phyloP scores from a whole-genome alignment of 2,888 invertebrate genomes.

The Habroteleia sp. region DNA sequence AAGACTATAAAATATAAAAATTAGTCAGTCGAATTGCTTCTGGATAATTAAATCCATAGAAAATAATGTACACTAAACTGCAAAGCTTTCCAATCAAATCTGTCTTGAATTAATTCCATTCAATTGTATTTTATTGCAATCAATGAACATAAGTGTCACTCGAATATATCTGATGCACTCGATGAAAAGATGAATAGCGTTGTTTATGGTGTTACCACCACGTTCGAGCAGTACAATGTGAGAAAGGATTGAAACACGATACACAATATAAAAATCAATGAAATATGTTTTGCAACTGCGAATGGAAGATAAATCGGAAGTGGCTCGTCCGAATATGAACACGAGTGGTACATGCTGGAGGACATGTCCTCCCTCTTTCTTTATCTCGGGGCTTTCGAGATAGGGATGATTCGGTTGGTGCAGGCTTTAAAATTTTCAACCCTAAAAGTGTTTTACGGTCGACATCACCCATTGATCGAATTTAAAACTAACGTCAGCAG shows the following conservation, averaged over 20 bases:
- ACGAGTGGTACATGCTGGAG: conserved; percentile 43
- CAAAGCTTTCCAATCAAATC: conserved; percentile 54
- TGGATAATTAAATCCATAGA: conserved; percentile 31
- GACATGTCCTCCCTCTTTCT: conserved; percentile 46
- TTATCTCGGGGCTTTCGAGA: conserved; percentile 44
- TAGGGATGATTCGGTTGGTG: conserved; percentile 66
- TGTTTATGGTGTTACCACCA: conserved; percentile 53
- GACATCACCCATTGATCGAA: conserved; percentile 80
- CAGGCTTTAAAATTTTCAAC: conserved; percentile 79
- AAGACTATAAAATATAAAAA: conserved; percentile 45
- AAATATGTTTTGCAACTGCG: conserved; percentile 57
- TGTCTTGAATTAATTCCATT: conserved; percentile 53
- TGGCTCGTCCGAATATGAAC: conserved; percentile 48
- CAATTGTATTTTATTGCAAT: conserved; percentile 51
- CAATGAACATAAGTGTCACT: conserved; percentile 54
- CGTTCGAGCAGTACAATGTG: conserved; percentile 39
- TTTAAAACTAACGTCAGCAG: conserved; percentile 78
- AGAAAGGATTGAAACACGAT: conserved; percentile 56
- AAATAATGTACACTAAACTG: conserved; percentile 33
- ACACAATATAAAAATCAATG: conserved; percentile 53
- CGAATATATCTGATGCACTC: conserved; percentile 46
- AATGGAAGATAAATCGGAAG: conserved; percentile 60
- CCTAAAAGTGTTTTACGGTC: conserved; percentile 81
- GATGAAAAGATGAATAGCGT: conserved; percentile 53
- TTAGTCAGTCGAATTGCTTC: conserved; percentile 37